Evolutionary conservation across 2,888 invertebrate species (phyloP).

Genomic region (Nemurella pictetii): DNA sequence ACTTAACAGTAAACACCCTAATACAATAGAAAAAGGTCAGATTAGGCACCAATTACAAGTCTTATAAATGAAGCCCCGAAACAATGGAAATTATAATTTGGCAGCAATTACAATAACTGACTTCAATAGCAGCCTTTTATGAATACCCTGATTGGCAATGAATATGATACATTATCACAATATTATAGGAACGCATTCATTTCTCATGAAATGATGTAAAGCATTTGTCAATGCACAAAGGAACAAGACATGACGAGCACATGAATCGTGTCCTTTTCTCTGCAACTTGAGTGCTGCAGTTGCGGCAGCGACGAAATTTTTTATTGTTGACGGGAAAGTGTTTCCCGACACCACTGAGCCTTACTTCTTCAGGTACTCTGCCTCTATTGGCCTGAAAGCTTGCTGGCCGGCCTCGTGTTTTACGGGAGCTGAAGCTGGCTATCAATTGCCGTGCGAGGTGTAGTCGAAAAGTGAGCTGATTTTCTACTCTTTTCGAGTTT

Average conservation of each 20-base stretch:
- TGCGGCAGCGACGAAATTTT: conserved; percentile 18
- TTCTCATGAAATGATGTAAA: conserved; percentile 25
- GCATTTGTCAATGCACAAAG: conserved; percentile 25
- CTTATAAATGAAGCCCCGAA: background rate
- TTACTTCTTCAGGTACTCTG: conserved; percentile 28
- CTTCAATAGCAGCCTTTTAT: background rate
- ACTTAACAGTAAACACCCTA: too few species aligned
- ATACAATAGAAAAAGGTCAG: background rate
- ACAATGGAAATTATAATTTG: background rate
- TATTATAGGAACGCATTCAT: background rate
- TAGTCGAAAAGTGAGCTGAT: conserved; percentile 29
- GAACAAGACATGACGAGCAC: conserved; percentile 28
- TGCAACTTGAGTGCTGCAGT: conserved; percentile 19
- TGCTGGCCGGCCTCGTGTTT: background rate
- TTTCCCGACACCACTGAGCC: conserved; percentile 25
- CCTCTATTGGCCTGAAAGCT: conserved; percentile 19
- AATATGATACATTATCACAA: background rate
- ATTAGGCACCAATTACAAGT: background rate
- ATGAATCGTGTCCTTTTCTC: conserved; percentile 27
- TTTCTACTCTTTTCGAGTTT: too few species aligned
- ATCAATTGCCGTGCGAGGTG: conserved; percentile 27
- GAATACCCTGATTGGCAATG: too few species aligned
- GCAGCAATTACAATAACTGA: background rate
- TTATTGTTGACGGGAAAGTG: conserved; percentile 16
- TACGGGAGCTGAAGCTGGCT: conserved; percentile 13